Base-by-base conservation (phyloP, 2,888 invertebrate genomes). In the Cerastoderma edule region DNA sequence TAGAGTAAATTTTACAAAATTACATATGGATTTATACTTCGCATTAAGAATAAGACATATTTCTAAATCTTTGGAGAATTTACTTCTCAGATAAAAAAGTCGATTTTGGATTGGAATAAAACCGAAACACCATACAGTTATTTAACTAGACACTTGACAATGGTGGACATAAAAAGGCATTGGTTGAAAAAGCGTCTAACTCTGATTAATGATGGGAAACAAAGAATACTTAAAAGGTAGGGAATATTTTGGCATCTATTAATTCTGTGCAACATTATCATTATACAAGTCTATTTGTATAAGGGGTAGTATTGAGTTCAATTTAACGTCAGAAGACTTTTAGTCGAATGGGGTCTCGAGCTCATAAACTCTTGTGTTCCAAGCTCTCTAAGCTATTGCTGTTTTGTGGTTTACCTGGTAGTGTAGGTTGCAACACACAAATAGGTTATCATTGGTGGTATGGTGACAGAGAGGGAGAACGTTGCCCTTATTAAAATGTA, bases 391-490 rank as follows among this genome's bases (percentile, higher is more conserved):
- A 5, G 1, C 16, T 2, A 46, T 19, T 16, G n/a, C 2, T 39
- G 39, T 46, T n/a, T 46, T 5, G 5, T 46, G 46, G n/a, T 32
- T 50, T 28, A 67, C 73, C 75, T 70, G 6, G 72, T 44, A 22
- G 74, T 65, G 19, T 68, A 32, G 0, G 76, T 80, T 3, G 80
- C 75, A 2, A 76, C 24, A 46, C 73, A 80, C 1, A 82, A 74
- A 53, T 82, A 82, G 6, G 74, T 72, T 16, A 84, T 84, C n/a
- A n/a, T n/a, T 22, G 82, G 64, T 10, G 69, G 60, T 30, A 84
- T 75, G 27, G 84, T 84, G n/a, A 78, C 54, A 8, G 76, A 75
- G 33, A 80, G 73, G n/a, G n/a, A n/a, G n/a, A n/a, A n/a, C n/a
- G n/a, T n/a, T n/a, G n/a, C n/a, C n/a, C n/a, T n/a, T n/a, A n/a